phyloP scores from a whole-genome alignment of 2,888 invertebrate genomes.

The Atethmia centrago region DNA sequence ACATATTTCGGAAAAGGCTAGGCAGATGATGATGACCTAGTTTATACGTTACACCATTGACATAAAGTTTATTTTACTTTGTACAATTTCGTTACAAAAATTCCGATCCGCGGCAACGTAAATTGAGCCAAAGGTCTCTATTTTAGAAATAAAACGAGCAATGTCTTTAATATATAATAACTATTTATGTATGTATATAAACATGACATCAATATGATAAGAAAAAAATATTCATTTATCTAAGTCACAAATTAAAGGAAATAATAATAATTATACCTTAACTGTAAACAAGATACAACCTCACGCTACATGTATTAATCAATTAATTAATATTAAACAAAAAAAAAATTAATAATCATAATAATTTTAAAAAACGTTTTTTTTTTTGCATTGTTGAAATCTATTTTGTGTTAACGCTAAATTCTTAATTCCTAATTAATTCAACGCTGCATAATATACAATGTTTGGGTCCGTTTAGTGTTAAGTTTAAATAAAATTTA shows the following conservation, averaged over 20 bases:
- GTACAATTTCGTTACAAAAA: neutral
- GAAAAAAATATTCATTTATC: conserved; percentile 88
- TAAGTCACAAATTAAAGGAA: conserved; percentile 84
- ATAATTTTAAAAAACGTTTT: conserved; percentile 70
- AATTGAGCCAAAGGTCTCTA: neutral
- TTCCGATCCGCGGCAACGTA: neutral
- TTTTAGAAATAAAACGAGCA: conserved; percentile 82
- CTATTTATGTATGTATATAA: conserved; percentile 91
- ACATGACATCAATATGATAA: conserved; percentile 87
- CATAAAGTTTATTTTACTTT: neutral
- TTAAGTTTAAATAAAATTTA: conserved; percentile 65
- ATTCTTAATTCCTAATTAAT: conserved; percentile 75
- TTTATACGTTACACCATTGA: too few relatives aligned
- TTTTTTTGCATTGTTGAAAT: conserved; percentile 74
- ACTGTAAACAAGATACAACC: conserved; percentile 85
- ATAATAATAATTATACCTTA: conserved; percentile 80
- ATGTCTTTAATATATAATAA: conserved; percentile 88
- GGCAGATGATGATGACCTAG: too few relatives aligned
- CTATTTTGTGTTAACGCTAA: conserved; percentile 80
- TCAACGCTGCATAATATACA: conserved; percentile 82
- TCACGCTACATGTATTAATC: conserved; percentile 85
- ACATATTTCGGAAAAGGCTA: too few relatives aligned
- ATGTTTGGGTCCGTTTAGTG: conserved; percentile 83
- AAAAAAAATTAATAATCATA: conserved; percentile 68
- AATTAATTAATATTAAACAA: conserved; percentile 68